These are phyloP conservation scores for Magallana nippona DNA, from an alignment of 2,888 invertebrate genomes.

Conservation along the genomic window DNA sequence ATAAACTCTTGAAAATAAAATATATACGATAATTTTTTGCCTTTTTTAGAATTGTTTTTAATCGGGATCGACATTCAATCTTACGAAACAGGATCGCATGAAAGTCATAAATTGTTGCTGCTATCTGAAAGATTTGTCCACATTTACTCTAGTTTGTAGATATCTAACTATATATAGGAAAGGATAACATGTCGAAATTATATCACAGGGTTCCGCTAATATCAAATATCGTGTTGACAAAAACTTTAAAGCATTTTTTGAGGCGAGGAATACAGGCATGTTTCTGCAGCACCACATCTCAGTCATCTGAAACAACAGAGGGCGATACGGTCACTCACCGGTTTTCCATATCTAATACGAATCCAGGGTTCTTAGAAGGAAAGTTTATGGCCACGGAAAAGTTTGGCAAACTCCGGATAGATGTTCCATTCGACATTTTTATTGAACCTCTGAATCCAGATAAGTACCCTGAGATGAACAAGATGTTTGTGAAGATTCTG, in stretches of 20 bases:
- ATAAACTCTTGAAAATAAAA: too few species aligned
- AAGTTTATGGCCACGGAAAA: conserved; percentile 59
- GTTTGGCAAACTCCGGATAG: conserved; percentile 55
- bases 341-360: conserved; percentile 8
- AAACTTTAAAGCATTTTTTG: background rate
- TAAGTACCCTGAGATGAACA: conserved; percentile 62
- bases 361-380: conserved; percentile 53
- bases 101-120: too few species aligned
- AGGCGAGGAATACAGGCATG: background rate
- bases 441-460: conserved; percentile 60
- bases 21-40: too few species aligned
- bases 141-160: too few species aligned
- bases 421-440: conserved; percentile 57
- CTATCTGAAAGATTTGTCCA: too few species aligned
- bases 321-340: background rate
- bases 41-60: background rate
- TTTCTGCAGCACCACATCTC: background rate
- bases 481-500: conserved; percentile 58
- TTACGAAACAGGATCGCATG: background rate
- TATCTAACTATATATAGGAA: background rate
- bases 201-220: background rate
- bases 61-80: conserved; percentile 2
- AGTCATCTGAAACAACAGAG: background rate
- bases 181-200: background rate
- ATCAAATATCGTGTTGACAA: background rate